Base-by-base conservation (phyloP, 2,888 invertebrate genomes). In the Abrostola tripartita region DNA sequence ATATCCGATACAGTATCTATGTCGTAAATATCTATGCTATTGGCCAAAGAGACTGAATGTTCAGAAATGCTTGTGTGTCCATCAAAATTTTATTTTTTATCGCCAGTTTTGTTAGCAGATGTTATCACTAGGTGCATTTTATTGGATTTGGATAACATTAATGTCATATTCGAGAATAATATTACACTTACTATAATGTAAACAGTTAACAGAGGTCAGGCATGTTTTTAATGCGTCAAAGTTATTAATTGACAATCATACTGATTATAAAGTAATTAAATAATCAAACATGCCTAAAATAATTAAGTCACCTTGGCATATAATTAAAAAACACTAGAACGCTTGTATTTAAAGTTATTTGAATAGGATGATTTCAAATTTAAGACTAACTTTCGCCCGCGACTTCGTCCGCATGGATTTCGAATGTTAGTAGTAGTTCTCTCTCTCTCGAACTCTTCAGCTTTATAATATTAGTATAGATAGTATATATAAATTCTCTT, bases 121-220 rank as follows among this genome's bases (percentile, higher is more conserved):
- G 90, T 82, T 91, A 92, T 90, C 88, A 74, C 70, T 69, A 82
- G 87, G 83, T 88, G 90, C 91, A 91, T 85, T 88, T 83, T 82
- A 74, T 66, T 60, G 54, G 60, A 51, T 37, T 8, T 59, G 41
- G 76, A 79, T 79, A 79, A 68, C 50, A 38, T 47, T 55, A 38
- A 42, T 24, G 67, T 53, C 73, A 58, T 66, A 73, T 77, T 74
- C 6, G 53, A 61, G 51, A 57, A 72, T 54, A 69, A 73, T 61
- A 63, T 70, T 52, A 52, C 61, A 64, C 54, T 55, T 68, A 56
- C 61, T 36, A 53, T 56, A 47, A 41, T 65, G 61, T 63, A 65
- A 68, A 65, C 50, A 67, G 52, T 76, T 62, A 61, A 37, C 50
- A 62, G 60, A 74, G 76, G 71, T 74, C 78, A 60, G 14, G 5